Percentiles rank a stretch among this genome's conserved stretches.
Evolutionary conservation across 2,113 vertebrate species (phyloP).

Genomic region (Paralichthys olivaceus): DNA sequence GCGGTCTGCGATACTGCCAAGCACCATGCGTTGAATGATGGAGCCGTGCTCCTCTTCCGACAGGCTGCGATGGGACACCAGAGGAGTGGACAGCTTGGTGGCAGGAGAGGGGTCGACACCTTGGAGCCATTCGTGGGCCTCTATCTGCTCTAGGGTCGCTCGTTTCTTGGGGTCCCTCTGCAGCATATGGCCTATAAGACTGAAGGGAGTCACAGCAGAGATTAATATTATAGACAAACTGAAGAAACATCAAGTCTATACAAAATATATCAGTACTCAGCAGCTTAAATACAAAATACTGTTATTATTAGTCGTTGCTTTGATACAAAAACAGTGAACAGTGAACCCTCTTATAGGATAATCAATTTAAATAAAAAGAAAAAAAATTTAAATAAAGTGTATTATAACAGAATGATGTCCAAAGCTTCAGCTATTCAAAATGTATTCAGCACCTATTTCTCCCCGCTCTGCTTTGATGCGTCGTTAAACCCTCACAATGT

Average conservation of each 20-base stretch:
- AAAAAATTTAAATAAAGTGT: not conserved
- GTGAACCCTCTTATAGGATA: not conserved
- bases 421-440: conserved; percentile 6
- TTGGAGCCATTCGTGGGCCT: conserved; percentile 93
- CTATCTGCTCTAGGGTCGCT: conserved; percentile 94
- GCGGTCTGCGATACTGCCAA: conserved; percentile 93
- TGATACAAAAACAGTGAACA: not conserved
- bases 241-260: conserved; percentile 6
- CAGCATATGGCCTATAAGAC: conserved; percentile 96
- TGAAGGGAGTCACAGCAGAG: conserved; percentile 61
- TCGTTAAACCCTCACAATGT: conserved; percentile 48
- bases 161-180: conserved; percentile 95
- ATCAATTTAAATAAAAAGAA: not conserved
- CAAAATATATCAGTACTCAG: not conserved
- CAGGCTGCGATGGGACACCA: conserved; percentile 96
- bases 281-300: not conserved
- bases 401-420: not conserved
- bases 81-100: conserved; percentile 94
- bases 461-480: conserved; percentile 22
- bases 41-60: conserved; percentile 97
- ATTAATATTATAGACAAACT: not conserved
- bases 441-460: conserved; percentile 14
- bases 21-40: conserved; percentile 98
- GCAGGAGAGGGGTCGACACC: conserved; percentile 98
- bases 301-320: not conserved